Base-by-base conservation (phyloP, 2,113 vertebrate genomes). In the Talpa occidentalis region DNA sequence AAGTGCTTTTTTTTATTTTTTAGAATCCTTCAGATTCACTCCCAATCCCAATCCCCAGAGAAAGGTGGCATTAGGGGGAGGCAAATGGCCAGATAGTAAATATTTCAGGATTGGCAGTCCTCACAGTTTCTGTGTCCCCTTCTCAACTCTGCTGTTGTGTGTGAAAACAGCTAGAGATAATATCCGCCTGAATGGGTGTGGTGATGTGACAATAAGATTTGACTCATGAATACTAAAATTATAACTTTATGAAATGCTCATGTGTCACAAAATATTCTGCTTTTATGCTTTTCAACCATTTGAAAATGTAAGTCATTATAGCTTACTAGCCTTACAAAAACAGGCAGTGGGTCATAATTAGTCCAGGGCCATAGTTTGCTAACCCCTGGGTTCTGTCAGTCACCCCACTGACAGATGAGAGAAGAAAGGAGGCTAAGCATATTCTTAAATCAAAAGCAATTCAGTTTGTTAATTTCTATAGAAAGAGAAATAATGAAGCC, bases 221-320 rank as follows among this genome's bases (percentile, higher is more conserved):
- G 59, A 87, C 69, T 88, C 56, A 76, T 44, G 30, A 81, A 92
- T n/a, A 84, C 24, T 56, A 44, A 70, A 72, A 59, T 40, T 44
- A 52, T 64, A 77, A 90, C 88, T 67, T 59, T 49, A 73, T 54
- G 44, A 76, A 62, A 81, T 30, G 30, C 76, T 60, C 15, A n/a
- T 3, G 7, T 3, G 3, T 82, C 70, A 79, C 44, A 94, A 94
- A 93, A 60, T 78, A 72, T 67, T 80, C 67, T 88, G 62, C 67
- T 69, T 82, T 90, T 70, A 84, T 1, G 8, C 64, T 56, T 59
- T 82, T 60, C 1, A 59, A 78, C 22, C 83, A 91, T n/a, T 94
- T 81, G 84, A 93, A 95, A 95, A 87, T n/a, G 21, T 60, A 74
- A 74, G 35, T 22, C 59, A 79, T 72, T 54, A 91, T 70, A 83